Evolutionary conservation across 2,113 vertebrate genomes (phyloP).

Genomic region (Hemicordylus capensis): DNA sequence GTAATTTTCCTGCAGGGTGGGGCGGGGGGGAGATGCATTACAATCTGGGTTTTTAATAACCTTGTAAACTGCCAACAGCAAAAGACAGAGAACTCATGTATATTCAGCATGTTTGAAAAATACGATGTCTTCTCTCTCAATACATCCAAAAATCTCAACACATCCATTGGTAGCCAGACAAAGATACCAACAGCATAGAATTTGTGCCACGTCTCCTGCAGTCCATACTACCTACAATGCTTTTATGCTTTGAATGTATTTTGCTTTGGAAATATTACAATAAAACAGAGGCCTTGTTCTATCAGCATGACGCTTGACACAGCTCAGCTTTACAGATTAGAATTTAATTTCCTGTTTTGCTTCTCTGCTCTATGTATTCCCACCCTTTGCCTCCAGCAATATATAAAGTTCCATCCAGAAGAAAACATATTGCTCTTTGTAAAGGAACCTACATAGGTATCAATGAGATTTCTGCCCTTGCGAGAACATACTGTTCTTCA

Average conservation of each 20-base stretch:
- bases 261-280: slow-evolving; percentile 1
- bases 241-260: not conserved
- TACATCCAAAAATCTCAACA: not conserved
- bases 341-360: slow-evolving; percentile 45
- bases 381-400: slow-evolving; percentile 3
- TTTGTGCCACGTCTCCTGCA: not conserved
- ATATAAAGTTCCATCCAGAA: slow-evolving; percentile 12
- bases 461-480: not conserved
- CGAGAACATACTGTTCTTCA: slow-evolving; percentile 26
- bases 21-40: not conserved
- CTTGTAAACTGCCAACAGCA: not conserved
- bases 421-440: not conserved
- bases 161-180: not conserved
- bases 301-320: not conserved
- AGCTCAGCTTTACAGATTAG: slow-evolving; percentile 18
- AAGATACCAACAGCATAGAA: not conserved
- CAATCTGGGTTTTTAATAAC: not conserved
- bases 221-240: not conserved
- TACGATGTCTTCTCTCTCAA: not conserved
- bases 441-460: not conserved
- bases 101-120: not conserved
- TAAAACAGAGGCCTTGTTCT: not conserved
- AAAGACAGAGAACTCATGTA: not conserved
- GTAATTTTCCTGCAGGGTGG: not conserved
- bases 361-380: slow-evolving; percentile 13